Conservation (phyloP, 2,113 vertebrate species). For the Potamarius usumacintae region DNA sequence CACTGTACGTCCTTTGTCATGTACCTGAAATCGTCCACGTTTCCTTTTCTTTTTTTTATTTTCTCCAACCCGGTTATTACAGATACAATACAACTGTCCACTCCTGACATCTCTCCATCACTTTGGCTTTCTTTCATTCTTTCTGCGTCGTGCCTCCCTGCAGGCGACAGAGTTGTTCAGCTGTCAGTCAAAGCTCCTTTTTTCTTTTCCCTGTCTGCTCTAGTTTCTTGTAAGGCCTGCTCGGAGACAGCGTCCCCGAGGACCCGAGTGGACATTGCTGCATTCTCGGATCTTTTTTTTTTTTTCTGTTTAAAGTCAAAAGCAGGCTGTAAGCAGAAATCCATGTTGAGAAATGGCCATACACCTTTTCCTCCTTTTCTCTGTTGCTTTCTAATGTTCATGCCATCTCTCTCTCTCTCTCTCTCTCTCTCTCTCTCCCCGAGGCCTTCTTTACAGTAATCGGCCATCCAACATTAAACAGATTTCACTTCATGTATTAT, state of each 20-base stretch:
- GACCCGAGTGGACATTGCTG: background rate
- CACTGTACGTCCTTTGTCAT: slow-evolving; percentile 42
- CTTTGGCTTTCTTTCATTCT: slow-evolving; percentile 36
- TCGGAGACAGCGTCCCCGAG: slow-evolving; percentile 50
- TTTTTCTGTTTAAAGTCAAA: background rate
- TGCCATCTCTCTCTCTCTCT: background rate
- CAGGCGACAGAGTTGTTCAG: slow-evolving; percentile 57
- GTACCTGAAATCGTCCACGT: slow-evolving; percentile 31
- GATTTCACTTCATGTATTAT: slow-evolving; percentile 22
- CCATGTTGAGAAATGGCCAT: background rate
- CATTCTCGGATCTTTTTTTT: background rate
- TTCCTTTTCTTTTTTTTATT: background rate
- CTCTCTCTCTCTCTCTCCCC: background rate
- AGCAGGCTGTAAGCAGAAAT: slow-evolving; percentile 7
- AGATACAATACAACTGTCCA: background rate
- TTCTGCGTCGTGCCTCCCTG: slow-evolving; percentile 18
- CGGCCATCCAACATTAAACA: slow-evolving; percentile 6
- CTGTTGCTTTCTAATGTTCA: background rate
- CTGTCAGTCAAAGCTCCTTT: slow-evolving; percentile 53
- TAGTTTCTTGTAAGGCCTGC: slow-evolving; percentile 60
- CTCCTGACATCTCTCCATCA: slow-evolving; percentile 19
- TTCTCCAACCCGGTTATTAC: slow-evolving; percentile 5
- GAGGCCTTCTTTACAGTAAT: background rate
- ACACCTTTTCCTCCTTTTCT: background rate
- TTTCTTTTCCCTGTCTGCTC: slow-evolving; percentile 26